A percentile compares a stretch with the other conserved stretches of the same genome.
Conservation (phyloP, 2,797 vertebrate genomes). For the Enteromius argenteus region DNA sequence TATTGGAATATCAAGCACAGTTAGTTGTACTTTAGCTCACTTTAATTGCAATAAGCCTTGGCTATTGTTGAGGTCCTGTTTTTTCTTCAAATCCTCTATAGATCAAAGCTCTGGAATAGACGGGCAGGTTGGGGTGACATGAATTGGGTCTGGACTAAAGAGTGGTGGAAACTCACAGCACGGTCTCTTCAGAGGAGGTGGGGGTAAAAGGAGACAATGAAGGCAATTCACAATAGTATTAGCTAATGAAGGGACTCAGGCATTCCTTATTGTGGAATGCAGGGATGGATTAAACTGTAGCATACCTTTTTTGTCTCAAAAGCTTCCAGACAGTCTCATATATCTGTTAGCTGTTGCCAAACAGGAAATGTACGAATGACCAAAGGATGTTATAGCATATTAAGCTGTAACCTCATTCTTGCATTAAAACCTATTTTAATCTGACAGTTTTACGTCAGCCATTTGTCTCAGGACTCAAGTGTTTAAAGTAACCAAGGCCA, state of each 20-base stretch:
- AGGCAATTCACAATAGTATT: conserved; percentile 46
- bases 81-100: conserved; percentile 23
- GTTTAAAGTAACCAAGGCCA: not conserved
- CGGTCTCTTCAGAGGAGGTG: conserved; percentile 7
- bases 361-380: not conserved
- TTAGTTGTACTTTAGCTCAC: not conserved
- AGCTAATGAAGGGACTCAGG: conserved; percentile 24
- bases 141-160: conserved; percentile 30
- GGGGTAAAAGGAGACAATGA: conserved; percentile 32
- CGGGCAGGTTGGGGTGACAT: conserved; percentile 17
- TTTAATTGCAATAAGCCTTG: conserved; percentile 16
- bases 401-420: not conserved
- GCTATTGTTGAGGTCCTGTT: conserved; percentile 12
- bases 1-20: not conserved
- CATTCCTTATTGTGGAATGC: conserved; percentile 48
- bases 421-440: not conserved
- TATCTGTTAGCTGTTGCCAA: not conserved
- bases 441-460: not conserved
- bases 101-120: conserved; percentile 37
- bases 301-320: conserved; percentile 14
- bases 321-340: not conserved
- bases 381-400: not conserved
- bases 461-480: not conserved
- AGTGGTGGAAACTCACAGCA: conserved; percentile 26
- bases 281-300: conserved; percentile 44